Base-by-base conservation (phyloP, 2,113 vertebrate species). In the Myxocyprinus asiaticus region DNA sequence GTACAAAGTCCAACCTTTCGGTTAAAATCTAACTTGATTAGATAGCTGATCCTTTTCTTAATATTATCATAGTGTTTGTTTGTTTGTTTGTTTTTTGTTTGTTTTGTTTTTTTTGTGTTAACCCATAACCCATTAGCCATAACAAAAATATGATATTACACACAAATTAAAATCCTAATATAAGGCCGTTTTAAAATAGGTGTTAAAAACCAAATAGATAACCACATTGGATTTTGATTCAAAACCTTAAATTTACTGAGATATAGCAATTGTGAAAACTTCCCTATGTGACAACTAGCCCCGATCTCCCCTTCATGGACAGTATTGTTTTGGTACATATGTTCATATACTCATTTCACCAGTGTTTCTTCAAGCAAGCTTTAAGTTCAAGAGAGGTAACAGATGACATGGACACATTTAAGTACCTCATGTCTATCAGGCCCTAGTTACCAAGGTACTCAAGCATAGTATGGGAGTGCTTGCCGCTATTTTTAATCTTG, bases 401-500 rank as follows among this genome's bases (percentile, higher is more conserved):
- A 33, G 22, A 33, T 33, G 22, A 33, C 22, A 33, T 33, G 22
- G 22, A 33, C 22, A 64, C 61, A 64, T 53, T 12, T 44, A 55
- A 44, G 33, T 50, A 5, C 10, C 48, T 14, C 62, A 65, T 48
- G 62, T 65, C 73, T 9, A 51, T 17, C 59, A 33, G 6, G 12
- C 15, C 48, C 10, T 50, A 14, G 6, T 48, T 44, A 33, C 22
- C 22, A 58, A 75, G 68, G 65, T 70, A 89, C 87, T 79, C 87
- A 79, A 91, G 90, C 92, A 74, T 73, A 50, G 68, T 61, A 67
- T 15, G 83, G 82, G 87, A 91, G 90, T 55, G 9, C 55, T 58
- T 7, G 7, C 78, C 82, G 85, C 94, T 98, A 99, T 97, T 96
- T 94, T 95, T 98, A 98, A 94, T 73, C 63, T 88, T 93, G 92